Percentiles rank a stretch among this genome's conserved stretches.
phyloP scores from a whole-genome alignment of 92 coral and sea anemone genomes.

The Anthopleura xanthogrammica region DNA sequence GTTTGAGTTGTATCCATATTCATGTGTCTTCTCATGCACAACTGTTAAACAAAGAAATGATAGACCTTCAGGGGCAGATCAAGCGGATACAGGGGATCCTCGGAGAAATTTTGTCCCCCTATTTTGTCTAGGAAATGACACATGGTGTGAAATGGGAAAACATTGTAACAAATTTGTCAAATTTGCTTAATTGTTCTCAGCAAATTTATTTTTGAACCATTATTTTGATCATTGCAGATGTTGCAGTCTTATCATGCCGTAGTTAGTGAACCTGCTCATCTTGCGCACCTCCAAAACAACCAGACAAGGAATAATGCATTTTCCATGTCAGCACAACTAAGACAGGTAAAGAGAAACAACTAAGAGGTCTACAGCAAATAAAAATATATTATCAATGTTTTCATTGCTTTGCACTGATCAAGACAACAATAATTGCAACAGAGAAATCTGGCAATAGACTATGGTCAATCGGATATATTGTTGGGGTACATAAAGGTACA shows the following conservation, averaged over 20 bases:
- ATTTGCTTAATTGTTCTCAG: not conserved
- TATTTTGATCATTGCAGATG: slow-evolving; percentile 48
- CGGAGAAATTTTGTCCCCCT: too few species aligned
- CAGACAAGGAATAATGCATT: slow-evolving; percentile 86
- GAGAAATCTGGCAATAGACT: too few species aligned
- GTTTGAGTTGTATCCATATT: too few species aligned
- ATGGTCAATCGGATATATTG: too few species aligned
- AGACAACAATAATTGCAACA: too few species aligned
- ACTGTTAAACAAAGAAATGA: too few species aligned
- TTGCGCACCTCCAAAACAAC: slow-evolving; percentile 88
- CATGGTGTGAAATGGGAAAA: too few species aligned
- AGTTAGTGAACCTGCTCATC: slow-evolving; percentile 85
- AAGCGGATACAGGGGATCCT: too few species aligned
- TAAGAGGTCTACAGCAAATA: not conserved
- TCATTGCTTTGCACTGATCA: not conserved
- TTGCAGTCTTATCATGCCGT: slow-evolving; percentile 94
- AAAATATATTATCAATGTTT: not conserved
- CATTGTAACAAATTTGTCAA: not conserved
- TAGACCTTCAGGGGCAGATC: too few species aligned
- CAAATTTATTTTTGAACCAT: not conserved
- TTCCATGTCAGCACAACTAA: slow-evolving; percentile 87
- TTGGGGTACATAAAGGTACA: too few species aligned
- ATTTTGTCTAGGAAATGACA: too few species aligned
- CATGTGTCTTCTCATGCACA: too few species aligned
- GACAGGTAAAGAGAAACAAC: slow-evolving; percentile 66